These are phyloP conservation scores for Phengaris arion DNA, from an alignment of 2,888 invertebrate species.

Conservation along the genomic window DNA sequence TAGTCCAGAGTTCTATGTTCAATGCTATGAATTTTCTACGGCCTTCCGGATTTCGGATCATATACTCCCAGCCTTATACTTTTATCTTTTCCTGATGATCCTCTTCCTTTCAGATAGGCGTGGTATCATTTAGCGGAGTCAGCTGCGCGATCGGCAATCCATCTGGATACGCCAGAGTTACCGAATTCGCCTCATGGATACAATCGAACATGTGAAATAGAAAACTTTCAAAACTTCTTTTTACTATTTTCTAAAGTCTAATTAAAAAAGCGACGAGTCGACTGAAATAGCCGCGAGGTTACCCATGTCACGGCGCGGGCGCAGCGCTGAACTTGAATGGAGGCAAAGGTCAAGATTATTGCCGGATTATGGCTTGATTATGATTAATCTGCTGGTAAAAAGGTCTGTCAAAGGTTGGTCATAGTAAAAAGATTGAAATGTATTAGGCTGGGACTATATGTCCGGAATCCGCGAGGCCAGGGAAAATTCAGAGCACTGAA, in stretches of 20 bases:
- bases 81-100: not conserved
- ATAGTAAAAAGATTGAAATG: too few species aligned
- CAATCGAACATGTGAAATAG: not conserved
- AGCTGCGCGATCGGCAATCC: not conserved
- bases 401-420: not conserved
- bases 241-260: not conserved
- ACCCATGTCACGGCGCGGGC: too few species aligned
- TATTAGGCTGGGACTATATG: too few species aligned
- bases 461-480: too few species aligned
- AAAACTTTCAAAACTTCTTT: not conserved
- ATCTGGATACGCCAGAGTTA: not conserved
- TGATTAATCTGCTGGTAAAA: too few species aligned
- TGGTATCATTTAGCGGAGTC: not conserved
- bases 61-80: too few species aligned
- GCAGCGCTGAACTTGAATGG: not conserved
- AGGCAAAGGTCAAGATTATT: not conserved
- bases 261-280: not conserved
- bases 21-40: too few species aligned
- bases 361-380: not conserved
- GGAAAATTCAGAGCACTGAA: too few species aligned
- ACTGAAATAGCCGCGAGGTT: too few species aligned
- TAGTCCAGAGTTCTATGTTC: too few species aligned
- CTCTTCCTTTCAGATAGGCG: not conserved
- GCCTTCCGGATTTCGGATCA: too few species aligned
- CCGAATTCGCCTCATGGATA: not conserved